Evolutionary conservation across 2,797 vertebrate genomes (phyloP), one percentile per base, ranked within the genome.

Genomic region (Tragopan temminckii): DNA sequence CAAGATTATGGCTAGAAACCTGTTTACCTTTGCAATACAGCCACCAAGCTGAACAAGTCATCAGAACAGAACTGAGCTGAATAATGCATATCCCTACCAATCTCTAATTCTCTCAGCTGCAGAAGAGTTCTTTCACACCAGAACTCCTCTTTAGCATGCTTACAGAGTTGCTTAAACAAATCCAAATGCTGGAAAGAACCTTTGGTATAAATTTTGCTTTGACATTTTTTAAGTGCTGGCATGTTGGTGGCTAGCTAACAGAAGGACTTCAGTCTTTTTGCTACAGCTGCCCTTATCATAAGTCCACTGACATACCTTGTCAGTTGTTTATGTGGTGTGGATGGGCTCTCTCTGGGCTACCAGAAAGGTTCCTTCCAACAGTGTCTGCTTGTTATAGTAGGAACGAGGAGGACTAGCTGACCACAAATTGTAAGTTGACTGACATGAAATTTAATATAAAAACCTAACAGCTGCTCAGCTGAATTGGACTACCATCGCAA

Each of bases 1-100:
- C 46, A 66, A 93, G 77, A 95, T 66, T 66, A 81, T 86, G 63
- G 63, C 19, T 76, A 70, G 85, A 93, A 94, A 93, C 61, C 62
- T 89, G 61, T 95, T 93, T 96, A 89, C 79, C 55, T 96, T 95
- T 95, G 61, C 78, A 87, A 83, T 79, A 77, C 85, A 80, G 86
- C 48, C 27, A 3, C 69, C 5, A 13, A 77, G 55, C 81, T 92
- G 75, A 95, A 81, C 80, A 91, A 89, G 72, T 85, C 79, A 80
- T 72, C 57, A 74, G 87, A 82, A 86, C 36, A 95, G 79, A 86
- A 72, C 29, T 48, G 75, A 70, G 20, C 61, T 93, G 94, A 92
- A 88, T 91, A 80, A 59, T 88, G 62, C 19, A 72, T 63, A 27
- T 59, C 45, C 80, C 35, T 80, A 76, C 35, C 29, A 35, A 42